These are phyloP conservation scores for Pachycephus smyrnensis DNA, from an alignment of 2,888 invertebrate species.

Conservation along the genomic window DNA sequence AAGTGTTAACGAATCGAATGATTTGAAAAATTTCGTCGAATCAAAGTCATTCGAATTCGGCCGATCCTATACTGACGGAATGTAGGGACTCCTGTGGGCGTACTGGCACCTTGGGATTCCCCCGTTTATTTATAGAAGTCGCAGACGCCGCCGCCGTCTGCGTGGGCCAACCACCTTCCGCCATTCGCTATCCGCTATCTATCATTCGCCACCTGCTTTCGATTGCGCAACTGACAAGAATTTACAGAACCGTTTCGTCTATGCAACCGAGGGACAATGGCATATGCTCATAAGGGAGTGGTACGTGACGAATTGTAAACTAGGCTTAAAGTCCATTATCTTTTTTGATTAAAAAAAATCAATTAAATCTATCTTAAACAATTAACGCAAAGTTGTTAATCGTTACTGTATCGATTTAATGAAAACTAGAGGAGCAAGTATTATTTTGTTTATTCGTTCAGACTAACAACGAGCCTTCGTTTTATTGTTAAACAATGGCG, in stretches of 20 bases:
- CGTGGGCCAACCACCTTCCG: conserved; percentile 45
- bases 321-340: background rate
- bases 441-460: background rate
- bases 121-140: conserved; percentile 56
- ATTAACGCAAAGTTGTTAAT: background rate
- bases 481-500: background rate
- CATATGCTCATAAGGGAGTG: background rate
- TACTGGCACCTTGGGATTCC: conserved; percentile 44
- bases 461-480: background rate
- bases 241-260: background rate
- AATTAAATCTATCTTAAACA: background rate
- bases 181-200: conserved; percentile 11
- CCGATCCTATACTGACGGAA: conserved; percentile 3
- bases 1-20: too few species aligned
- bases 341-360: background rate
- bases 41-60: background rate
- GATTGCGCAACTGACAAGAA: conserved; percentile 19
- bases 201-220: conserved; percentile 5
- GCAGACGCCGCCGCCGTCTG: conserved; percentile 33
- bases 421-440: background rate
- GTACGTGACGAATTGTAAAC: background rate
- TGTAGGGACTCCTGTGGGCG: conserved; percentile 24
- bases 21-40: background rate
- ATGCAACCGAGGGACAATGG: background rate
- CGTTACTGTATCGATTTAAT: background rate